Evolutionary conservation across 2,113 vertebrate genomes (phyloP).

Genomic region (Corythornis vintsioides): DNA sequence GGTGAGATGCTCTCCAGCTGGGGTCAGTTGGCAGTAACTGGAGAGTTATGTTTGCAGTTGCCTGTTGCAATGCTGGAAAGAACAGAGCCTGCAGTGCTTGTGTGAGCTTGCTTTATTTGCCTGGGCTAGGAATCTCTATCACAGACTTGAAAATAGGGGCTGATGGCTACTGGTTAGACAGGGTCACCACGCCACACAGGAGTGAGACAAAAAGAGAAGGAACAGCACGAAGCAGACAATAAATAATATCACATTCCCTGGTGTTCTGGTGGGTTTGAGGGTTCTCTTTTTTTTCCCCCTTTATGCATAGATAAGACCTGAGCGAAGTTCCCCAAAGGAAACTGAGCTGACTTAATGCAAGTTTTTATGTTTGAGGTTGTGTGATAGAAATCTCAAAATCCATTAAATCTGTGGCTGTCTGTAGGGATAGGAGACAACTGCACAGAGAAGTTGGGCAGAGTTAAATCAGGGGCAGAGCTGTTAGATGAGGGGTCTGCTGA

Average conservation of each 20-base stretch:
- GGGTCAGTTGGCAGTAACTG: neutral
- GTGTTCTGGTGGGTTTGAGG: neutral
- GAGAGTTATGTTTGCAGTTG: neutral
- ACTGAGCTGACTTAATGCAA: neutral
- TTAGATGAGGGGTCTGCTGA: neutral
- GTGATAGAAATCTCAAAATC: neutral
- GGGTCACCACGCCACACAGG: neutral
- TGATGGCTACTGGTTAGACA: conserved; percentile 7
- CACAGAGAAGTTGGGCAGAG: neutral
- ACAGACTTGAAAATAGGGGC: conserved; percentile 22
- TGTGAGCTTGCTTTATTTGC: conserved; percentile 64
- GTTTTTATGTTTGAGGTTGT: neutral
- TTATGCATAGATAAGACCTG: conserved; percentile 11
- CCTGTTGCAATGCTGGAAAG: neutral
- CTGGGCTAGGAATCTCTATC: conserved; percentile 49
- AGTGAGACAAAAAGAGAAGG: conserved; percentile 31
- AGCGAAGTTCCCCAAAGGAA: neutral
- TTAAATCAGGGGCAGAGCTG: neutral
- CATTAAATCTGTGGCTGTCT: neutral
- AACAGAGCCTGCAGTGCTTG: neutral
- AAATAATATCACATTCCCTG: conserved; percentile 6
- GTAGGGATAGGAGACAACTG: neutral
- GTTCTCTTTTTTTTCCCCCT: neutral
- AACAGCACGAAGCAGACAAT: conserved; percentile 36
- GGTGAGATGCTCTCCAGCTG: neutral